Conservation (phyloP, 64 coral and sea anemone genomes). For the Pachyseris speciosa region DNA sequence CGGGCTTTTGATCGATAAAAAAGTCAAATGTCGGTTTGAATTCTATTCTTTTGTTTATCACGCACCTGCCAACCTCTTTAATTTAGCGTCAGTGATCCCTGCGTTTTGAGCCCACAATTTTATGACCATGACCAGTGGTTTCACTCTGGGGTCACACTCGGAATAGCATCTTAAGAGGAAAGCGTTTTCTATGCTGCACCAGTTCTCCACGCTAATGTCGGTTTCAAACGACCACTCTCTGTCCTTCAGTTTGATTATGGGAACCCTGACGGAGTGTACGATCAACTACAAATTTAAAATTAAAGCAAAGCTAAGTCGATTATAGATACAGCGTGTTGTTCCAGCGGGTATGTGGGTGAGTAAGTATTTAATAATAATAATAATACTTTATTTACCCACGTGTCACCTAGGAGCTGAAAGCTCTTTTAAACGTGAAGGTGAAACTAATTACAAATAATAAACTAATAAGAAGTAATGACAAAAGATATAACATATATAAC, state of each 20-base stretch:
- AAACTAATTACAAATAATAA: too few species aligned
- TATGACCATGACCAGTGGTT: constrained; percentile 15
- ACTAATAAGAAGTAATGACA: too few species aligned
- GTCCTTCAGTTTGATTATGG: constrained; percentile 44
- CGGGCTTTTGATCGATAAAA: too few species aligned
- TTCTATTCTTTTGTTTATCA: background rate
- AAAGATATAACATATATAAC: too few species aligned
- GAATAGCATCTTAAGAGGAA: constrained; percentile 24
- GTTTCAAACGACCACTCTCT: constrained; percentile 28
- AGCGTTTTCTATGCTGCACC: constrained; percentile 16
- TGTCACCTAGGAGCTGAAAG: too few species aligned
- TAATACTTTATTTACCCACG: too few species aligned
- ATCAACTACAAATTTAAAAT: background rate
- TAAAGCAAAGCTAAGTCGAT: too few species aligned
- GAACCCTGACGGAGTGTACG: background rate
- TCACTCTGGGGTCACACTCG: constrained; percentile 41
- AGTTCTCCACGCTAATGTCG: constrained; percentile 37
- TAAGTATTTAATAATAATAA: too few species aligned
- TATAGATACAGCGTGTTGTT: too few species aligned
- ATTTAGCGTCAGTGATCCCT: constrained; percentile 10
- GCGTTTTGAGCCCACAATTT: constrained; percentile 37
- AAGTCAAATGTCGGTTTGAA: background rate
- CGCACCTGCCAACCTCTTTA: constrained; percentile 17
- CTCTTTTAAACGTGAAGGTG: too few species aligned
- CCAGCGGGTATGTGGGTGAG: too few species aligned